Evolutionary conservation across 1,140 invertebrate species (phyloP).

Genomic region (Polypedilum pembai): DNA sequence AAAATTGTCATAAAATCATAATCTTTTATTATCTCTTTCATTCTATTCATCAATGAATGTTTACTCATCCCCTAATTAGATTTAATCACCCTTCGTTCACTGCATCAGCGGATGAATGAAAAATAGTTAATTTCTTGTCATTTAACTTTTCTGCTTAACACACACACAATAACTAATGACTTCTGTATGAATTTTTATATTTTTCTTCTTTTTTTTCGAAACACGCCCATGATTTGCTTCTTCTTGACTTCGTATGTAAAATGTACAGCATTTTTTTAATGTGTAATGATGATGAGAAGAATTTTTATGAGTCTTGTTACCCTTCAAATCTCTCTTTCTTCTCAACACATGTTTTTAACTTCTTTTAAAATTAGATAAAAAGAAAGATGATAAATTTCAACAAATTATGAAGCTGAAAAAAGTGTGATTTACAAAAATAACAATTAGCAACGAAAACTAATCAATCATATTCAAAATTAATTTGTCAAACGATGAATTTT

Average conservation of each 20-base stretch:
- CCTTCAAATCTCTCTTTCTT: neutral
- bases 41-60: too few species aligned
- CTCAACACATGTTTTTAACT: slow-evolving; percentile 11
- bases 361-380: neutral
- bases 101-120: neutral
- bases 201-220: neutral
- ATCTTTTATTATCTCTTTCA: too few species aligned
- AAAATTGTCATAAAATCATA: too few species aligned
- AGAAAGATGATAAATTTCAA: neutral
- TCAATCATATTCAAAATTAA: neutral
- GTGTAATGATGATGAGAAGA: slow-evolving; percentile 16
- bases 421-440: too few species aligned
- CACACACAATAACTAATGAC: slow-evolving; percentile 28
- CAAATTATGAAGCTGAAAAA: neutral
- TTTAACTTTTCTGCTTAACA: neutral
- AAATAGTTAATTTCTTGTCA: slow-evolving; percentile 16
- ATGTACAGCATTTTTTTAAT: neutral
- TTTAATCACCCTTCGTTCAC: neutral
- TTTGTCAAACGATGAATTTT: neutral
- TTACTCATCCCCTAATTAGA: neutral
- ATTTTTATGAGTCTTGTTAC: slow-evolving; percentile 7
- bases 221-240: slow-evolving; percentile 12
- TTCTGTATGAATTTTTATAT: slow-evolving; percentile 23
- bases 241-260: neutral
- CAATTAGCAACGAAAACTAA: neutral